A percentile compares a stretch with the other conserved stretches of the same genome.
These are phyloP conservation scores for Enoplosus armatus DNA, from an alignment of 2,797 vertebrate species.

Conservation along the genomic window DNA sequence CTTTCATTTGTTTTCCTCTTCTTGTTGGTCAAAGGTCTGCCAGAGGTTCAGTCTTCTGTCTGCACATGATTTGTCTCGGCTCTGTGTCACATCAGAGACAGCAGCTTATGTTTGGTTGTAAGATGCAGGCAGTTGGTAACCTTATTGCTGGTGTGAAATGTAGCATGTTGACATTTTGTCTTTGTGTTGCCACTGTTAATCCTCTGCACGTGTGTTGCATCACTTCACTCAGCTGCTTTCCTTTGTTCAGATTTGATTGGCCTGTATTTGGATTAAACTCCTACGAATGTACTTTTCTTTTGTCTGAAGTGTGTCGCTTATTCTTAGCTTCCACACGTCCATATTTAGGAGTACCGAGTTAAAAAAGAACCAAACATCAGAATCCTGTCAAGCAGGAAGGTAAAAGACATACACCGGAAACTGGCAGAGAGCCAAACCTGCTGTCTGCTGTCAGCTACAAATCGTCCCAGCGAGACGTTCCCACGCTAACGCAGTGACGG, in stretches of 20 bases:
- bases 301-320: conserved; percentile 28
- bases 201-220: neutral
- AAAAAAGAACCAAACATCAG: conserved; percentile 18
- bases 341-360: conserved; percentile 19
- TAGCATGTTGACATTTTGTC: neutral
- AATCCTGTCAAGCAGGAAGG: conserved; percentile 75
- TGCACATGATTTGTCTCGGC: conserved; percentile 12
- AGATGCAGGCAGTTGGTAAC: neutral
- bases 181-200: neutral
- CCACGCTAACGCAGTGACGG: neutral
- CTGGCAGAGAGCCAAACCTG: conserved; percentile 44
- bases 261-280: conserved; percentile 5
- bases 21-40: neutral
- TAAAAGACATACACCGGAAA: conserved; percentile 59
- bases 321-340: conserved; percentile 13
- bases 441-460: conserved; percentile 35
- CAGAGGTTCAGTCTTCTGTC: neutral
- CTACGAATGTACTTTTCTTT: neutral
- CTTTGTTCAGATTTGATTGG: neutral
- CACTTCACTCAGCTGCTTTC: neutral
- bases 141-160: neutral
- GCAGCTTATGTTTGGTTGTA: neutral
- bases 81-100: conserved; percentile 5
- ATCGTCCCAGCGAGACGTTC: conserved; percentile 7
- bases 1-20: conserved; percentile 30